These are phyloP conservation scores for Cydia pomonella DNA, from an alignment of 1,140 invertebrate species.

Conservation along the genomic window DNA sequence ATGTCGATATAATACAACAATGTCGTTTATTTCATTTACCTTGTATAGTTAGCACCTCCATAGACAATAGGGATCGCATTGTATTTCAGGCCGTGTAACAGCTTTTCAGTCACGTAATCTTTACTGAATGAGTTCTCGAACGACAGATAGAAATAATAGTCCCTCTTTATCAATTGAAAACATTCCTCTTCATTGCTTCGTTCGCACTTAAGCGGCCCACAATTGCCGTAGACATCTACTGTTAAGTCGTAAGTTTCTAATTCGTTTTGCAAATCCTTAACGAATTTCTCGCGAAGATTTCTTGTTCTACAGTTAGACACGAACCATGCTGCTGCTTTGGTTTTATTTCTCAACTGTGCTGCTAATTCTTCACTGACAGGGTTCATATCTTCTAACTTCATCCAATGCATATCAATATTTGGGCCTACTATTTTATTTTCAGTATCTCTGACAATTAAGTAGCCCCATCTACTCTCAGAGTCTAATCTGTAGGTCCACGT, in stretches of 20 bases:
- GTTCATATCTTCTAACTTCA: conserved; percentile 58
- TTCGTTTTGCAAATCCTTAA: conserved; percentile 79
- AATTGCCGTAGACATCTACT: conserved; percentile 87
- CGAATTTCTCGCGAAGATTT: conserved; percentile 81
- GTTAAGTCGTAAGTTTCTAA: conserved; percentile 61
- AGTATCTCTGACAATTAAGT: conserved; percentile 58
- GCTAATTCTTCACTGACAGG: conserved; percentile 52
- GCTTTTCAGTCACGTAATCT: conserved; percentile 85
- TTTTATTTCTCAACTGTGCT: conserved; percentile 63
- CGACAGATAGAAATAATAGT: conserved; percentile 86
- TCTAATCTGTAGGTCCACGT: conserved; percentile 84
- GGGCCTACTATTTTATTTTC: conserved; percentile 58
- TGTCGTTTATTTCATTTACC: conserved; percentile 41
- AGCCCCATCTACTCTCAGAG: conserved; percentile 82
- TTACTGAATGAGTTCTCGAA: conserved; percentile 84
- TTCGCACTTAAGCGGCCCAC: conserved; percentile 72
- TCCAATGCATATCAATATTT: conserved; percentile 54
- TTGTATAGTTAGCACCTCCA: conserved; percentile 73
- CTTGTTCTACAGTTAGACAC: conserved; percentile 83
- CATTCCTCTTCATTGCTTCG: conserved; percentile 54
- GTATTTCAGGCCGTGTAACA: conserved; percentile 77
- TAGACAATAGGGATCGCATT: conserved; percentile 80
- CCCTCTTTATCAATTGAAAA: conserved; percentile 64
- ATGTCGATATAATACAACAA: too few relatives aligned
- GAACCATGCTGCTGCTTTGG: conserved; percentile 82